Percentiles rank a stretch among this genome's conserved stretches.
phyloP scores from a whole-genome alignment of 2,113 vertebrate genomes.

The Megalops atlanticus region DNA sequence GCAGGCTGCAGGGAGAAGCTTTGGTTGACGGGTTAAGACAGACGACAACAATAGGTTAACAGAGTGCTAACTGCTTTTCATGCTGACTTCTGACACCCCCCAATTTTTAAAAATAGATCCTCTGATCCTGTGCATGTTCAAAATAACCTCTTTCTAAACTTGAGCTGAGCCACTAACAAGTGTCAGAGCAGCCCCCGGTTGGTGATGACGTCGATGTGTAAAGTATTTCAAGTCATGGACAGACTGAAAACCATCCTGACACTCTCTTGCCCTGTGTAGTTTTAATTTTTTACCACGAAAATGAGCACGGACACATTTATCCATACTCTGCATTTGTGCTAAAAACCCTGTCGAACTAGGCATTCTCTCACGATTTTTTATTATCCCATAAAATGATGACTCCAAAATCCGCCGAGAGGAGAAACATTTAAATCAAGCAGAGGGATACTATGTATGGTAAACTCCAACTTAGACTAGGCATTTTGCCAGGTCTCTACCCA shows the following conservation, averaged over 20 bases:
- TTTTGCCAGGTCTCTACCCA: background rate
- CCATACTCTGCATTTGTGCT: background rate
- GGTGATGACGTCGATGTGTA: background rate
- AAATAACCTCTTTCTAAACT: background rate
- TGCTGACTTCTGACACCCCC: background rate
- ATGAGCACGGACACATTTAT: no score
- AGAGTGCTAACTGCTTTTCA: conserved; percentile 15
- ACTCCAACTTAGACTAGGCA: background rate
- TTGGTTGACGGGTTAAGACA: background rate
- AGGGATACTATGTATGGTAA: background rate
- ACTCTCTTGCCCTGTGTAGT: no score
- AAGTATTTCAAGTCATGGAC: background rate
- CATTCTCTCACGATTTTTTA: background rate
- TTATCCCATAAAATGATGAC: background rate
- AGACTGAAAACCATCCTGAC: background rate
- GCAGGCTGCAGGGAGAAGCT: background rate
- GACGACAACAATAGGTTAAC: background rate
- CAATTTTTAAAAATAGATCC: background rate
- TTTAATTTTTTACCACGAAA: no score
- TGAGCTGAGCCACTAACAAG: conserved; percentile 1
- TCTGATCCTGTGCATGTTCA: background rate
- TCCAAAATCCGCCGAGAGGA: background rate
- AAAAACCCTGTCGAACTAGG: background rate
- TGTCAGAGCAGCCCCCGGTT: no score
- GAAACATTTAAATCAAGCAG: background rate